Conservation (phyloP, 1,140 invertebrate species). For the Pogonognathellus flavescens region DNA sequence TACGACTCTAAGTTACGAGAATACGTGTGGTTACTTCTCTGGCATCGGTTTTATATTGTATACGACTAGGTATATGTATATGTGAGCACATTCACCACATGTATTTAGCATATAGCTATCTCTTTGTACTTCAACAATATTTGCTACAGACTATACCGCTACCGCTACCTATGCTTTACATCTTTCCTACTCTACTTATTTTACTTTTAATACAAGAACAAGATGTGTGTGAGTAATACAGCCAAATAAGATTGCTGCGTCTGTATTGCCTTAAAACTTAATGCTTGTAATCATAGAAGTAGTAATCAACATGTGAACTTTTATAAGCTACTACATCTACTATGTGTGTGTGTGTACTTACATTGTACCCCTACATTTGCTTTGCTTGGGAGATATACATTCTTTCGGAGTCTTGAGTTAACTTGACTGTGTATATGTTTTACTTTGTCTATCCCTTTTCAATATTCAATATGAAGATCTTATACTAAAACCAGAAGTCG, state of each 20-base stretch:
- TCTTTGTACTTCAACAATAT: neutral
- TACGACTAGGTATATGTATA: neutral
- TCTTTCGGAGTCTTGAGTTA: neutral
- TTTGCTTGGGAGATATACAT: constrained; percentile 4
- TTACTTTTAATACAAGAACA: too few relatives aligned
- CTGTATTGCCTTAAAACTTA: too few relatives aligned
- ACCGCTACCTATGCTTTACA: too few relatives aligned
- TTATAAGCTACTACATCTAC: too few relatives aligned
- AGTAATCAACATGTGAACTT: too few relatives aligned
- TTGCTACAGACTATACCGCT: neutral
- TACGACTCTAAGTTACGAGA: neutral
- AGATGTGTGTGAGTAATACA: too few relatives aligned
- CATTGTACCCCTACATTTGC: neutral
- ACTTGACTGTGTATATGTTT: neutral
- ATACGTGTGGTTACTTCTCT: neutral
- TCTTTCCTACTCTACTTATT: too few relatives aligned
- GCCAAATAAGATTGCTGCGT: too few relatives aligned
- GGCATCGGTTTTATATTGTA: too few relatives aligned
- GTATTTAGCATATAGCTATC: neutral
- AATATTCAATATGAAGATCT: too few relatives aligned
- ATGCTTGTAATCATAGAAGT: too few relatives aligned
- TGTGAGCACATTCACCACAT: constrained; percentile 27
- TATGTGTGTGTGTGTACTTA: neutral
- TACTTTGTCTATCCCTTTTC: neutral
- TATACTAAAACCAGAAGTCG: neutral